Evolutionary conservation across 2,113 vertebrate species (phyloP), one percentile per base, ranked within the genome.

Genomic region (Corvus hawaiiensis): DNA sequence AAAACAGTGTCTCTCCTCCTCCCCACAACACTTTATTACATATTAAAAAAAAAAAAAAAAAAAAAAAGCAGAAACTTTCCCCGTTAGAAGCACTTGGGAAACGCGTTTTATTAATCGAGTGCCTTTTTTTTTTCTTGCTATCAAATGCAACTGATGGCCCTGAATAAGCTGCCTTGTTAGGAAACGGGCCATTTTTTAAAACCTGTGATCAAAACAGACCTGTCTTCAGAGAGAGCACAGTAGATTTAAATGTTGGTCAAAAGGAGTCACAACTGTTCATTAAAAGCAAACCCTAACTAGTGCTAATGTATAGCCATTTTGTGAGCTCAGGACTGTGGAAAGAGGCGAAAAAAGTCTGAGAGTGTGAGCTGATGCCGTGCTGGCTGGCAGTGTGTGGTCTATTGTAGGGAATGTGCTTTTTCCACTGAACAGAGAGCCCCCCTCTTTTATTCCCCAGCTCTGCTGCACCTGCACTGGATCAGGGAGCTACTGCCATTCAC

Each of bases 311-410:
- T 98, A 98, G 97, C 97, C 98, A 98, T 98, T 98, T 98, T 98
- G 97, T 98, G 97, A 98, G 97, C 98, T 98, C 97, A 95, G 97
- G 95, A 96, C 98, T 97, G 97, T 96, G 97, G 97, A 97, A 97
- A 95, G 97, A 95, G 97, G 85, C 92, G 91, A 94, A 93, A 82
- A 89, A 95, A 96, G 97, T 97, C 96, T 98, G 97, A 97, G 97
- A 98, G 98, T 97, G 97, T 97, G 98, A 98, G 98, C 98, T 97
- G 99, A 98, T 98, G 99, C 98, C 99, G 98, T 98, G 99, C 98
- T 99, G 99, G 98, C 98, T 98, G 99, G 98, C 99, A 99, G 99
- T 99, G 99, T 99, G 99, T 99, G 99, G 99, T 99, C 99, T 98
- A 98, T 99, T 99, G 98, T 99, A 96, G 98, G 98, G 98, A 98